Evolutionary conservation across 1,140 invertebrate genomes (phyloP).

Genomic region (Leptopilina boulardi): DNA sequence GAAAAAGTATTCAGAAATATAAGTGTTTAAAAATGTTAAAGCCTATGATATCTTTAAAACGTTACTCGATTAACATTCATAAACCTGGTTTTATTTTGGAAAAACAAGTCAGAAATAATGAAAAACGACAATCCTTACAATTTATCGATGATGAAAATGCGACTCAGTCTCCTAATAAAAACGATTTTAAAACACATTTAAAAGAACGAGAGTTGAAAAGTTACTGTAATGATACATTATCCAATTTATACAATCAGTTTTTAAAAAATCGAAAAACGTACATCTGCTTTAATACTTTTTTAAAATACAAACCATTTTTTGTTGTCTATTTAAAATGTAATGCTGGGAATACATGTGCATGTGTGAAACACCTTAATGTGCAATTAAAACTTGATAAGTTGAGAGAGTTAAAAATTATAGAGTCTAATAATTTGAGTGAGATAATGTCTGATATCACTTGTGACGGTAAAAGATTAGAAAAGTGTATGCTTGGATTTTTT

Average conservation of each 20-base stretch:
- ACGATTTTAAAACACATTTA: not conserved
- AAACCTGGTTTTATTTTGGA: constrained; percentile 18
- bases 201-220: not conserved
- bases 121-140: not conserved
- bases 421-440: constrained; percentile 1
- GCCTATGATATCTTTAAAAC: not conserved
- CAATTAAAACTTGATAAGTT: constrained; percentile 2
- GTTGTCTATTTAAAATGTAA: constrained; percentile 6
- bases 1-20: not conserved
- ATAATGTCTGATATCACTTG: not conserved
- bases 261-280: not conserved
- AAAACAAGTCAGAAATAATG: constrained; percentile 1
- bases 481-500: not conserved
- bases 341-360: constrained; percentile 1
- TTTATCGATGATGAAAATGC: not conserved
- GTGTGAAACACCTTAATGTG: not conserved
- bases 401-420: not conserved
- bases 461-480: not conserved
- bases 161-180: constrained; percentile 11
- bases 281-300: constrained; percentile 3
- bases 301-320: constrained; percentile 13
- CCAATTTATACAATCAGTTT: constrained; percentile 11
- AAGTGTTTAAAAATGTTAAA: not conserved
- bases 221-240: not conserved
- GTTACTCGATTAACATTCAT: not conserved